Conservation (phyloP, 1,140 invertebrate species). For the Drosophila takahashii region DNA sequence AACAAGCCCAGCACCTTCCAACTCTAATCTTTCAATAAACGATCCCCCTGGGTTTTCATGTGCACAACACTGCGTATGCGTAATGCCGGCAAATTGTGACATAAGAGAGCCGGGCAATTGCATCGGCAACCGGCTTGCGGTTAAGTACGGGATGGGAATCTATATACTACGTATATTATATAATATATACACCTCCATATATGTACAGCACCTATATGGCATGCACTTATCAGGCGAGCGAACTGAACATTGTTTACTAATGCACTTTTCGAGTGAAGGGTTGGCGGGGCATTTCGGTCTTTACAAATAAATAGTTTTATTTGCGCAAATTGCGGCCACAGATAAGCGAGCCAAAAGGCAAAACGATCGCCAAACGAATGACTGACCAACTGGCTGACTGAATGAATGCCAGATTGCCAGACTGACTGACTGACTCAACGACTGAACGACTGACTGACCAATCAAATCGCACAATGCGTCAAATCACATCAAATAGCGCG, state of each 20-base stretch:
- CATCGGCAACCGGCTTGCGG: slow-evolving; percentile 44
- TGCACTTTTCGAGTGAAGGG: slow-evolving; percentile 28
- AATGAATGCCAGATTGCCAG: slow-evolving; percentile 14
- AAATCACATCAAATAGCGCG: slow-evolving; percentile 70
- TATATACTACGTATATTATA: slow-evolving; percentile 1
- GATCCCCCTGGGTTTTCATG: slow-evolving; percentile 25
- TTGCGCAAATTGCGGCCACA: slow-evolving; percentile 75
- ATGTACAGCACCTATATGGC: slow-evolving; percentile 7
- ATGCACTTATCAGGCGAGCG: slow-evolving; percentile 56
- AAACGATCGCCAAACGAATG: slow-evolving; percentile 29
- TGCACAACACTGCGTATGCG: slow-evolving; percentile 59
- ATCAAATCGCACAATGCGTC: slow-evolving; percentile 69
- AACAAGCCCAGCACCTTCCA: slow-evolving; percentile 15
- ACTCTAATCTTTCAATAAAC: slow-evolving; percentile 33
- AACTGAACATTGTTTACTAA: slow-evolving; percentile 70
- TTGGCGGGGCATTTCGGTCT: slow-evolving; percentile 25
- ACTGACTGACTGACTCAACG: slow-evolving; percentile 6
- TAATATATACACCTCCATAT: slow-evolving; percentile 23
- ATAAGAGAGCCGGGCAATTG: slow-evolving; percentile 26
- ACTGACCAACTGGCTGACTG: slow-evolving; percentile 11
- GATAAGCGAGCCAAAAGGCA: slow-evolving; percentile 54
- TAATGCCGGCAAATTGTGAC: slow-evolving; percentile 53
- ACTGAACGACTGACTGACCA: slow-evolving; percentile 41
- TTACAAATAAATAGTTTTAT: slow-evolving; percentile 77
- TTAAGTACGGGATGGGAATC: slow-evolving; percentile 23